Evolutionary conservation across 2,113 vertebrate species (phyloP), one percentile per base, ranked within the genome.

Genomic region (Herpailurus yagouaroundi): DNA sequence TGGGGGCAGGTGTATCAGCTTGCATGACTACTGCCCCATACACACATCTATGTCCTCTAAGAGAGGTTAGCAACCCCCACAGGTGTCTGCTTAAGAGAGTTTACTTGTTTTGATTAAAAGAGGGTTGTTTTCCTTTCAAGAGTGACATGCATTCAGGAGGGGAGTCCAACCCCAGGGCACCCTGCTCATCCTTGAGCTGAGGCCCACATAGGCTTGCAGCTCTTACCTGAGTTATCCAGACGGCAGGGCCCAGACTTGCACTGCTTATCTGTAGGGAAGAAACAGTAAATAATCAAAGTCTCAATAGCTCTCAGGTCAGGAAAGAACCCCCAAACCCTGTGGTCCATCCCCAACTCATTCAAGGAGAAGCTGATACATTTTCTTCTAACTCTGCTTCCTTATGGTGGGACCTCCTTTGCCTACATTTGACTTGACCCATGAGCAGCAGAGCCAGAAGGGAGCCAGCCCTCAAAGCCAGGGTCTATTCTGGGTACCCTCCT

Each of bases 141-240:
- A 71, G 66, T 31, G 16, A 33, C 5, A 12, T 45, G 18, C n/a
- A 91, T 41, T 23, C 48, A 63, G 38, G 55, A 50, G 41, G 71
- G 36, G 90, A 38, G 38, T 12, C 86, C 52, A 60, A 69, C 15
- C 82, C 66, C 41, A 41, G 50, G 21, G 16, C 2, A 64, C 50
- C 50, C 69, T 18, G n/a, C 38, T 19, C 14, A 50, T 33, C 64
- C 81, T 27, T 1, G 8, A 19, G 9, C 27, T 18, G 45, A 69
- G 23, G 13, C 73, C 64, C 25, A n/a, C n/a, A 38, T 4, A 23
- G 29, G 33, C n/a, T 57, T 76, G 29, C 48, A 45, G 41, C 50
- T 45, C 93, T 98, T 97, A 98, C 98, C 98, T 96, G 98, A 97
- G 81, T 81, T 97, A 76, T 76, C 82, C 82, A 97, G 79, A 19